phyloP scores from a whole-genome alignment of 2,888 invertebrate species.

The Drosophila vallismaia region DNA sequence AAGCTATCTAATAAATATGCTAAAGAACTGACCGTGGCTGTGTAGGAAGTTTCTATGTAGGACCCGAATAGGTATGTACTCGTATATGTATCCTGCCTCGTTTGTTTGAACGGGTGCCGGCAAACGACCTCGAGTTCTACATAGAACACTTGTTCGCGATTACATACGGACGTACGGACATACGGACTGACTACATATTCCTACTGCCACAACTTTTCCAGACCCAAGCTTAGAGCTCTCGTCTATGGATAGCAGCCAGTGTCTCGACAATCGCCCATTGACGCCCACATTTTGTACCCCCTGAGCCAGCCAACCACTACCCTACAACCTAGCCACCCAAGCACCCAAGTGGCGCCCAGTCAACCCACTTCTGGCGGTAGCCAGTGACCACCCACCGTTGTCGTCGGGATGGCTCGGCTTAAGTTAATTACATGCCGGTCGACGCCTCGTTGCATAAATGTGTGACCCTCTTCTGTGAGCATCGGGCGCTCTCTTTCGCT shows the following conservation, averaged over 20 bases:
- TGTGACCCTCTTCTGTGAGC: constrained; percentile 48
- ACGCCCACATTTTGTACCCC: constrained; percentile 12
- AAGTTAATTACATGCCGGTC: constrained; percentile 78
- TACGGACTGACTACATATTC: neutral
- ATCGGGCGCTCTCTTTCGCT: constrained; percentile 20
- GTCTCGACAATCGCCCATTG: constrained; percentile 25
- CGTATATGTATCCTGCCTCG: constrained; percentile 20
- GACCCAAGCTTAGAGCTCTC: constrained; percentile 12
- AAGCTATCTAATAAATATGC: neutral
- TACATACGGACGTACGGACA: neutral
- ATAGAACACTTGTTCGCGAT: constrained; percentile 24
- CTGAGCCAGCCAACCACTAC: no score
- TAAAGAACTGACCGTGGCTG: constrained; percentile 14
- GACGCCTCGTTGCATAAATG: constrained; percentile 75
- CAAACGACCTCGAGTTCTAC: constrained; percentile 66
- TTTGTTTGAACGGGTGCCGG: constrained; percentile 63
- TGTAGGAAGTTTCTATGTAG: neutral
- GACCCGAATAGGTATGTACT: neutral
- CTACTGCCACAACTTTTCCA: neutral
- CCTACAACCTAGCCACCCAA: constrained; percentile 6
- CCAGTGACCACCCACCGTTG: constrained; percentile 27
- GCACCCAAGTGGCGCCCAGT: neutral
- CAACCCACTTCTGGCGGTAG: neutral
- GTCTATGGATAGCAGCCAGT: constrained; percentile 26
- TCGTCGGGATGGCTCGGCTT: constrained; percentile 61